Percentiles rank a stretch among this genome's conserved stretches.
phyloP scores from a whole-genome alignment of 2,797 vertebrate genomes.

The Chaetophractus vellerosus region DNA sequence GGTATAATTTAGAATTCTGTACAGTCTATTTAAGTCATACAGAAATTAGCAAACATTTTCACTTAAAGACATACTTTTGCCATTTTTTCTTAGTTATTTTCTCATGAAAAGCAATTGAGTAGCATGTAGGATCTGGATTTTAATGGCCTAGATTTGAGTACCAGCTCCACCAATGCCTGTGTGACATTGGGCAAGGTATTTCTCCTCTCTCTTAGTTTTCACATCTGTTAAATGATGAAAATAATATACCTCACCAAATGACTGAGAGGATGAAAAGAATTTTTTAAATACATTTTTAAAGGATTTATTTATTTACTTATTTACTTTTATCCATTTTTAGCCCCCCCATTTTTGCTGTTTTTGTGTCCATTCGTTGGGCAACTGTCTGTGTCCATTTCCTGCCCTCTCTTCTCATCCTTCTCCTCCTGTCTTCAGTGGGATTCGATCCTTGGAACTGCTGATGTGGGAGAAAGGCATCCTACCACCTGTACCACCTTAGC shows the following conservation, averaged over 20 bases:
- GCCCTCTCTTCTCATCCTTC: too few species aligned
- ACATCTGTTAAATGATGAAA: not conserved
- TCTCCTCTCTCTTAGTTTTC: not conserved
- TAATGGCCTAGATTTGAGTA: not conserved
- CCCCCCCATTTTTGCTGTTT: too few species aligned
- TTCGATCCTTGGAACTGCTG: too few species aligned
- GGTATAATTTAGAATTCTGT: constrained; percentile 30
- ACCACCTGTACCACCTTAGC: too few species aligned
- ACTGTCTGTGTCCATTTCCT: too few species aligned
- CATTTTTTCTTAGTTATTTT: not conserved
- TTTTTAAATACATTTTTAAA: too few species aligned
- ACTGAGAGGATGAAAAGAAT: not conserved
- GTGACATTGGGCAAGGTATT: not conserved
- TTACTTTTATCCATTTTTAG: too few species aligned
- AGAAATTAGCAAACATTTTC: constrained; percentile 35
- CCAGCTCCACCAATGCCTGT: not conserved
- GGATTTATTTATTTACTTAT: too few species aligned
- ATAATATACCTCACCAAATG: not conserved
- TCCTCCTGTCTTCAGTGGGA: too few species aligned
- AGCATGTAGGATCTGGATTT: not conserved
- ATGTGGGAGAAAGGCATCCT: too few species aligned
- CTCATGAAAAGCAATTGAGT: constrained; percentile 6
- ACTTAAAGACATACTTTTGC: not conserved
- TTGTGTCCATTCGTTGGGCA: too few species aligned
- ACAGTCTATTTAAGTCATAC: not conserved